Percentiles rank a stretch among this genome's conserved stretches.
Evolutionary conservation across 92 coral and sea anemone genomes (phyloP).

Genomic region (Porites evermanni): DNA sequence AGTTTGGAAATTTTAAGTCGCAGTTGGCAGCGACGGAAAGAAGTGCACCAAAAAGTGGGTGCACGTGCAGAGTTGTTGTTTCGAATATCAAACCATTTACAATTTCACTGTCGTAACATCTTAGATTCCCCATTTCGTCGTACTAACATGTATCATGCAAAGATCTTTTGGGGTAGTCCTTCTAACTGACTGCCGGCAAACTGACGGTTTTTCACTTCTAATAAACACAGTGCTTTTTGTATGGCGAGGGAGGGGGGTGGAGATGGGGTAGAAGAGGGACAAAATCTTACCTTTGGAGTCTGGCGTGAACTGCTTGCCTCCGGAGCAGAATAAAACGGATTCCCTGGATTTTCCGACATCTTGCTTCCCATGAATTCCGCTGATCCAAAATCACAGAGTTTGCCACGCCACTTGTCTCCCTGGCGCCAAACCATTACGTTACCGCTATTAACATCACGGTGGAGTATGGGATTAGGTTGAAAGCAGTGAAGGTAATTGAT

Average conservation of each 20-base stretch:
- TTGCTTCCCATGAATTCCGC: slow-evolving; percentile 83
- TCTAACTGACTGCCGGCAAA: too few species aligned
- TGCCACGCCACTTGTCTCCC: slow-evolving; percentile 89
- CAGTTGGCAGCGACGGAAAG: too few species aligned
- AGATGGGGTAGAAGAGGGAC: background rate
- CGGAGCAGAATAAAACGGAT: slow-evolving; percentile 90
- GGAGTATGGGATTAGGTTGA: slow-evolving; percentile 86
- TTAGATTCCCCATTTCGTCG: too few species aligned
- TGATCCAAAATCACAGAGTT: slow-evolving; percentile 94
- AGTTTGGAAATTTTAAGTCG: too few species aligned
- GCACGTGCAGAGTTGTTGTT: too few species aligned
- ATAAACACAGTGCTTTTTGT: background rate
- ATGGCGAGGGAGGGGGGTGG: too few species aligned
- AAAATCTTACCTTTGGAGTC: slow-evolving; percentile 72
- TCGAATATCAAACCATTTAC: too few species aligned
- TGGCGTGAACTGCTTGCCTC: slow-evolving; percentile 79
- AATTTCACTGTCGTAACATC: too few species aligned
- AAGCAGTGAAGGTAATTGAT: slow-evolving; percentile 84
- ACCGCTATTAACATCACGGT: slow-evolving; percentile 91
- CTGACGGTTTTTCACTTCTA: background rate
- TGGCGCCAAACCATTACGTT: slow-evolving; percentile 93
- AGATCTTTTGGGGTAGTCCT: too few species aligned
- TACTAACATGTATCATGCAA: too few species aligned
- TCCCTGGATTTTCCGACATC: slow-evolving; percentile 89
- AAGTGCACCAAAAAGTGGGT: too few species aligned